These are phyloP conservation scores for Platynereis dumerilii DNA, from an alignment of 2,888 invertebrate genomes.

Conservation along the genomic window DNA sequence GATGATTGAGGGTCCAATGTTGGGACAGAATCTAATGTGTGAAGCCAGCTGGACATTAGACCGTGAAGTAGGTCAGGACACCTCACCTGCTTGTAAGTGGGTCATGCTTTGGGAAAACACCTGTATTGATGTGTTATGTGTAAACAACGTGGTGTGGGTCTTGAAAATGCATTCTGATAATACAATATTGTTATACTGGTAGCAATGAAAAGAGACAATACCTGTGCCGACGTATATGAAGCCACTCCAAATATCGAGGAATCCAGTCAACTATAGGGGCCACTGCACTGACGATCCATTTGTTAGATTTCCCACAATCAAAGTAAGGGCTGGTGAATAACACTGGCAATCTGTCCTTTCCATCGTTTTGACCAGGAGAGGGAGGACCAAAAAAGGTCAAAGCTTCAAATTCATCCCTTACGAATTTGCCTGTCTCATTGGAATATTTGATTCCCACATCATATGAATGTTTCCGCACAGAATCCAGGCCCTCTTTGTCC, in stretches of 20 bases:
- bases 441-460: slow-evolving; percentile 56
- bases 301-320: slow-evolving; percentile 93
- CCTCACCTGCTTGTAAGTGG: no score
- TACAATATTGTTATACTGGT: no score
- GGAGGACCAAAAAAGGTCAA: slow-evolving; percentile 61
- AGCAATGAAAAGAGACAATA: slow-evolving; percentile 27
- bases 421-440: slow-evolving; percentile 56
- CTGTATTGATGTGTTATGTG: no score
- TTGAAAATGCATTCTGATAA: no score
- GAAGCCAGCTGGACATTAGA: no score
- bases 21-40: no score
- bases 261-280: slow-evolving; percentile 95
- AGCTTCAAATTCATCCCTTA: slow-evolving; percentile 45
- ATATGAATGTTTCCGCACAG: slow-evolving; percentile 49
- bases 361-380: slow-evolving; percentile 57
- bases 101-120: no score
- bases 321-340: slow-evolving; percentile 94
- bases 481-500: slow-evolving; percentile 70
- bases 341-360: slow-evolving; percentile 79
- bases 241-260: slow-evolving; percentile 68
- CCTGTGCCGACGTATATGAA: slow-evolving; percentile 57
- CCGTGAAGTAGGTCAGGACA: no score
- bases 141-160: no score
- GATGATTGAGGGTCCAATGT: no score
- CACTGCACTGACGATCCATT: slow-evolving; percentile 93